Evolutionary conservation across 2,888 invertebrate genomes (phyloP).

Genomic region (Drosophila demipolita): DNA sequence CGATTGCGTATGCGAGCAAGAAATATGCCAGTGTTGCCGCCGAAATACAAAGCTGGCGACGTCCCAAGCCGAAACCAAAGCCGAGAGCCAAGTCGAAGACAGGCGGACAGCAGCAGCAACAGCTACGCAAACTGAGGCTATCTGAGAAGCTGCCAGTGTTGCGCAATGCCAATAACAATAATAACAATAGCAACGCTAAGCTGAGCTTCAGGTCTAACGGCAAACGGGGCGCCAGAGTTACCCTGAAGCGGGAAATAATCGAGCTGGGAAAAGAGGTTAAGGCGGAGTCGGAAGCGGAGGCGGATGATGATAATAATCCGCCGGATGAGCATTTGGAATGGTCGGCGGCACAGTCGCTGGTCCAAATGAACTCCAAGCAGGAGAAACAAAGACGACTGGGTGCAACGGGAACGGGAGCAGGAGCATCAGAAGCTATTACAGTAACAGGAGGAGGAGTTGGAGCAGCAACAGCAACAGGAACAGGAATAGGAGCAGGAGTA

Average conservation of each 20-base stretch:
- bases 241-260: conserved; percentile 66
- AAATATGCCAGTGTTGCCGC: conserved; percentile 60
- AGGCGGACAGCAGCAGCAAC: conserved; percentile 27
- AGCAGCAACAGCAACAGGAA: conserved; percentile 13
- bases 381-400: conserved; percentile 73
- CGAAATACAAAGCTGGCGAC: conserved; percentile 71
- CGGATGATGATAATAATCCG: conserved; percentile 2
- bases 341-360: conserved; percentile 84
- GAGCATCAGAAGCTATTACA: neutral
- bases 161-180: conserved; percentile 64
- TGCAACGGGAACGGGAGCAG: conserved; percentile 17
- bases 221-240: conserved; percentile 57
- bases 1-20: conserved; percentile 76
- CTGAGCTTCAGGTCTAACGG: conserved; percentile 50
- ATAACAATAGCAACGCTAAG: conserved; percentile 57
- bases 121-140: conserved; percentile 55
- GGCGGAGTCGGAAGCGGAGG: neutral
- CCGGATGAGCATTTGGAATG: conserved; percentile 81
- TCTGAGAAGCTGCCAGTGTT: conserved; percentile 67
- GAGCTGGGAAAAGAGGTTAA: conserved; percentile 51
- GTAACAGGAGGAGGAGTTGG: conserved; percentile 55
- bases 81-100: conserved; percentile 35
- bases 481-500: conserved; percentile 16
- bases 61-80: conserved; percentile 60
- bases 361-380: conserved; percentile 84